Conservation (phyloP, 2,113 vertebrate genomes). For the Megalops atlanticus region DNA sequence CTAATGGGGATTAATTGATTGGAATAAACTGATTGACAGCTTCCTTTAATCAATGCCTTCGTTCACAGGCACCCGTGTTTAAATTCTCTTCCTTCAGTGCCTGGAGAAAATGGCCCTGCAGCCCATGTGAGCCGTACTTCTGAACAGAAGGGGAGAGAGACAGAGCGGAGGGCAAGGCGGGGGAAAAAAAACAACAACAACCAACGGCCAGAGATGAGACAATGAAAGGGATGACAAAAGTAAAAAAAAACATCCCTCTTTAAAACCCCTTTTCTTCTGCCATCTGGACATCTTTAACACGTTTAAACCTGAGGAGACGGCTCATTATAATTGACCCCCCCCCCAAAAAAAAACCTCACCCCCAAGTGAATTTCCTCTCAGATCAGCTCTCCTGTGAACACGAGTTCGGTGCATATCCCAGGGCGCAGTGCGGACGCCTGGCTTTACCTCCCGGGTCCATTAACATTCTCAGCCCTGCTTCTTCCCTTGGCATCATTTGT, state of each 20-base stretch:
- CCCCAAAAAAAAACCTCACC: too few relatives aligned
- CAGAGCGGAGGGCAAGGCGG: conserved; percentile 24
- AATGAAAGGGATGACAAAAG: conserved; percentile 27
- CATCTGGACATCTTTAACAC: conserved; percentile 43
- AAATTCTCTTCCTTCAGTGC: conserved; percentile 47
- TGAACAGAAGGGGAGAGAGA: too few relatives aligned
- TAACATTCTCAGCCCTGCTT: not conserved
- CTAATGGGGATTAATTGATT: conserved; percentile 52
- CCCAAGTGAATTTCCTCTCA: not conserved
- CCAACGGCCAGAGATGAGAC: conserved; percentile 22
- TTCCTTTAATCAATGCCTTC: conserved; percentile 52
- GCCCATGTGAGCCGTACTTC: conserved; percentile 26
- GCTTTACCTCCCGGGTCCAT: not conserved
- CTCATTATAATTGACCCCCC: conserved; percentile 16
- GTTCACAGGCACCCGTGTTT: conserved; percentile 38
- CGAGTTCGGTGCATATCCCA: conserved; percentile 14
- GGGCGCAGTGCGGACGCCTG: not conserved
- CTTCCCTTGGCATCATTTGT: not conserved
- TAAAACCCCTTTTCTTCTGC: conserved; percentile 34
- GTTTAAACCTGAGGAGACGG: conserved; percentile 16
- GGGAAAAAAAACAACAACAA: not conserved
- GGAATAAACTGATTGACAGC: conserved; percentile 56
- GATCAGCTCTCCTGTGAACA: not conserved
- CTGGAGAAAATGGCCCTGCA: conserved; percentile 31
- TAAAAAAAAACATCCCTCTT: conserved; percentile 19